These are phyloP conservation scores for Oceanites oceanicus DNA, from an alignment of 2,113 vertebrate species.

Conservation along the genomic window DNA sequence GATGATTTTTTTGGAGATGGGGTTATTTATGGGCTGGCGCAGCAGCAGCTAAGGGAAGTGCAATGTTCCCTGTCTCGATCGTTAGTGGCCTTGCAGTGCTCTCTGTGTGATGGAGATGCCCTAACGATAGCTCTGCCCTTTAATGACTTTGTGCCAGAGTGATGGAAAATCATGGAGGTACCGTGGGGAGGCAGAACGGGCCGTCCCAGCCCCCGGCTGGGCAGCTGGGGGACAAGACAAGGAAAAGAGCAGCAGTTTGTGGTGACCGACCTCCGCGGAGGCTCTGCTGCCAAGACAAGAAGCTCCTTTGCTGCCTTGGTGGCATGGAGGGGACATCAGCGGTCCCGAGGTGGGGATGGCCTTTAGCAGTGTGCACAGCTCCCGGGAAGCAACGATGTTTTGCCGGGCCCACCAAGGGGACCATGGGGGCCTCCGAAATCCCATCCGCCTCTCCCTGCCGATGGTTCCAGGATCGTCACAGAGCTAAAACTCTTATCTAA, in stretches of 20 bases:
- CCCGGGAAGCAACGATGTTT: not conserved
- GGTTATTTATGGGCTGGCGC: not conserved
- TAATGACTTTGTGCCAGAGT: constrained; percentile 45
- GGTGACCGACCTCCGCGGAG: rapidly evolving
- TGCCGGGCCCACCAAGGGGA: not conserved
- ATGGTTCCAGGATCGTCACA: not conserved
- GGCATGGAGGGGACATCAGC: rapidly evolving
- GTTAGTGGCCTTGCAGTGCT: constrained; percentile 42
- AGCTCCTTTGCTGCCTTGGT: not conserved
- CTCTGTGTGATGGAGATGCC: constrained; percentile 43
- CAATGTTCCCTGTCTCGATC: constrained; percentile 31
- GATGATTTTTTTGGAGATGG: not conserved
- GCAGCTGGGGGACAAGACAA: rapidly evolving
- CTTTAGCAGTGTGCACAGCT: not conserved
- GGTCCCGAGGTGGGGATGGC: rapidly evolving
- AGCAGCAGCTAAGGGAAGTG: not conserved
- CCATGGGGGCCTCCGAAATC: rapidly evolving
- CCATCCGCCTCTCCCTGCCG: not conserved
- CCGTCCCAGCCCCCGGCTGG: rapidly evolving
- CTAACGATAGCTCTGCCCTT: constrained; percentile 30
- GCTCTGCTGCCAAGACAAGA: not conserved
- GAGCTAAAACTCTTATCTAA: not conserved
- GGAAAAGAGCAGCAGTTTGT: not conserved
- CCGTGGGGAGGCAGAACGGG: rapidly evolving
- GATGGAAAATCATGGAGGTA: constrained; percentile 2